Conservation (phyloP, 2,113 vertebrate genomes). For the Rallus limicola region DNA sequence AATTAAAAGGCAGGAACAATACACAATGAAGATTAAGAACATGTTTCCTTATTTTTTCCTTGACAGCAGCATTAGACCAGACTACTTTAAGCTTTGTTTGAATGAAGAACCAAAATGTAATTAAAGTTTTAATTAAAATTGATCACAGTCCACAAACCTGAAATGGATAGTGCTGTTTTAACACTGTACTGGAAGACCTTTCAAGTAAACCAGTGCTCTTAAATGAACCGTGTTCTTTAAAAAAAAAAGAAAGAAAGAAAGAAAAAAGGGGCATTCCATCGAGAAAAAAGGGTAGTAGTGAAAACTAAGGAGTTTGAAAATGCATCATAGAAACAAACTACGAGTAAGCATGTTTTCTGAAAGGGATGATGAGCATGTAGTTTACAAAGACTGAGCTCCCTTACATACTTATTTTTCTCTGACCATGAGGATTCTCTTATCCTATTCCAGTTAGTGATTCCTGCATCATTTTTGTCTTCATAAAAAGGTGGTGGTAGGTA, state of each 20-base stretch:
- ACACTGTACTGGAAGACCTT: background rate
- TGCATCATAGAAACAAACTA: background rate
- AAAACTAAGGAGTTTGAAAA: background rate
- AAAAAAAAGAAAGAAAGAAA: background rate
- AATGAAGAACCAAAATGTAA: conserved; percentile 32
- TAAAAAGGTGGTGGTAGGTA: background rate
- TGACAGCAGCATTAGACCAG: background rate
- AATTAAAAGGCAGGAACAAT: background rate
- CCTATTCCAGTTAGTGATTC: fast-evolving
- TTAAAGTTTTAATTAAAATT: conserved; percentile 62
- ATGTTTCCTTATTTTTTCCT: conserved; percentile 2
- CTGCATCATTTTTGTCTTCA: background rate
- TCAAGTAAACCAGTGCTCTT: background rate
- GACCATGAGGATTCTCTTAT: background rate
- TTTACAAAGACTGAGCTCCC: background rate
- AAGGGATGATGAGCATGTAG: background rate
- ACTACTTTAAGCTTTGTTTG: conserved; percentile 5
- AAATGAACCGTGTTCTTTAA: background rate
- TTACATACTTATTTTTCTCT: background rate
- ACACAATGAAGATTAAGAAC: background rate
- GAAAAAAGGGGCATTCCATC: background rate
- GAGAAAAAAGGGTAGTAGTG: background rate
- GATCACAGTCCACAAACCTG: background rate
- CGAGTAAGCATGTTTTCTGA: background rate
- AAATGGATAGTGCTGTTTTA: background rate